Conservation (phyloP, 2,113 vertebrate species). For the Damaliscus lunatus region DNA sequence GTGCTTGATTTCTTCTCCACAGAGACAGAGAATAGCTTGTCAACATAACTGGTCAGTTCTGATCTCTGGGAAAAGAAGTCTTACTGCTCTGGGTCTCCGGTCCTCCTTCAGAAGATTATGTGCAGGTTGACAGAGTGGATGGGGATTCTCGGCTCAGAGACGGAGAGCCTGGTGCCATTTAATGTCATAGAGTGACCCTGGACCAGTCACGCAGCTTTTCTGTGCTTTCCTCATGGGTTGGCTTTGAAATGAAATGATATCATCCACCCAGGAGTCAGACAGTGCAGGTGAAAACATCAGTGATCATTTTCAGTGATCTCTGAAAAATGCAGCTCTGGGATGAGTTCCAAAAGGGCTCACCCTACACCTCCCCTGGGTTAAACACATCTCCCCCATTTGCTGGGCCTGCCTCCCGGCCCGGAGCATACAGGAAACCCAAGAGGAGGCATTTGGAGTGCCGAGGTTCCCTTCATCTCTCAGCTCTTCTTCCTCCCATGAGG, state of each 20-base stretch:
- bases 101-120: rapidly evolving
- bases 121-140: no score
- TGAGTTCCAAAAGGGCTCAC: background rate
- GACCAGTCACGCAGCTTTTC: background rate
- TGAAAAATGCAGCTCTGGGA: background rate
- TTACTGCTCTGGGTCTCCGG: rapidly evolving
- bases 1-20: rapidly evolving
- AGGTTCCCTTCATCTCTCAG: background rate
- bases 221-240: no score
- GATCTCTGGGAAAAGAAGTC: rapidly evolving
- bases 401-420: rapidly evolving
- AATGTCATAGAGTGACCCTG: rapidly evolving
- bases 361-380: rapidly evolving
- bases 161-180: rapidly evolving
- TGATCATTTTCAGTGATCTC: no score
- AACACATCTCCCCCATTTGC: rapidly evolving
- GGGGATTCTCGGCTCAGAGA: rapidly evolving
- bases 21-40: no score
- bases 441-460: background rate
- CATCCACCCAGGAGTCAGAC: rapidly evolving
- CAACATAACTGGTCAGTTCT: rapidly evolving
- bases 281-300: no score
- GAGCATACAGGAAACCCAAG: background rate
- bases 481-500: background rate
- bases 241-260: rapidly evolving